Conservation (phyloP, 35 echinoderm and acorn worm genomes). For the Chiridota heheva region DNA sequence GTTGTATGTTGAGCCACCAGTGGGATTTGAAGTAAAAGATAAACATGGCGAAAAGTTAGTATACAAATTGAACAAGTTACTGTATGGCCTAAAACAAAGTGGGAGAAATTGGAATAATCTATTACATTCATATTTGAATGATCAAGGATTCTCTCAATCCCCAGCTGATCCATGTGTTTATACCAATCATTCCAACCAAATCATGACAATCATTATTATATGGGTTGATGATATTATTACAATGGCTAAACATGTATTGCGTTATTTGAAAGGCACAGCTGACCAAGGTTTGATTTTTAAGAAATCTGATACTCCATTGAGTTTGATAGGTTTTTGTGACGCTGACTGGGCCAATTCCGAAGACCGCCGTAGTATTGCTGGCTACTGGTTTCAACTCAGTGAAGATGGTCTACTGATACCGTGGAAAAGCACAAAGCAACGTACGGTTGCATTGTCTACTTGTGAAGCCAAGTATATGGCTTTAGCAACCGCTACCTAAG, state of each 20-base stretch:
- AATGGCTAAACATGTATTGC: constrained; percentile 17
- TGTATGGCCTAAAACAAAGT: constrained; percentile 65
- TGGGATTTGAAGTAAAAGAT: background rate
- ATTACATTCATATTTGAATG: constrained; percentile 42
- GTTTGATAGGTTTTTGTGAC: constrained; percentile 44
- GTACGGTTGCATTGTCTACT: constrained; percentile 29
- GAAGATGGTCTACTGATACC: constrained; percentile 17
- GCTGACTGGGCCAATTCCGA: constrained; percentile 17
- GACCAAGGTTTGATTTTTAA: constrained; percentile 24
- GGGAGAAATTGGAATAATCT: constrained; percentile 69
- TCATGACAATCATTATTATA: constrained; percentile 28
- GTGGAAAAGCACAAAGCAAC: constrained; percentile 57
- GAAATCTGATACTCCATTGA: constrained; percentile 18
- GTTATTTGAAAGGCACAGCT: constrained; percentile 38
- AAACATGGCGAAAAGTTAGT: constrained; percentile 23
- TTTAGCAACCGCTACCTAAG: constrained; percentile 39
- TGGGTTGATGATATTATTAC: constrained; percentile 55
- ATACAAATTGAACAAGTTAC: constrained; percentile 63
- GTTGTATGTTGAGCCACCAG: constrained; percentile 36
- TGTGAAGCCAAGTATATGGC: constrained; percentile 55
- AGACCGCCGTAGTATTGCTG: constrained; percentile 32
- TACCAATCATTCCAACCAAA: constrained; percentile 17
- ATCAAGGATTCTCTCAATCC: constrained; percentile 42
- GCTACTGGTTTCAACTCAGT: constrained; percentile 45
- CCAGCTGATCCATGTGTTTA: constrained; percentile 27